Evolutionary conservation across 2,888 invertebrate species (phyloP).

Genomic region (Eupithecia dodoneata): DNA sequence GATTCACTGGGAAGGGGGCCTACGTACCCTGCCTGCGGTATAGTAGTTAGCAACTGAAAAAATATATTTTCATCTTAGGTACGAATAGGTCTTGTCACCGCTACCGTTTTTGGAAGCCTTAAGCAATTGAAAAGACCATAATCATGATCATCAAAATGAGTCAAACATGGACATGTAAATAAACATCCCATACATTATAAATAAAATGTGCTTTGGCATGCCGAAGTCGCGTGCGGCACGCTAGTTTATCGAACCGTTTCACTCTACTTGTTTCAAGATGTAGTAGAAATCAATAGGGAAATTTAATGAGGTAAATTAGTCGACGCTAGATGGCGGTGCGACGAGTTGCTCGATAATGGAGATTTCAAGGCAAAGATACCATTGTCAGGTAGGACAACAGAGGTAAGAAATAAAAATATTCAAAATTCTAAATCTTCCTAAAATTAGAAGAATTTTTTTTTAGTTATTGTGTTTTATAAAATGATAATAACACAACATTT

Average conservation of each 20-base stretch:
- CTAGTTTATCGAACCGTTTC: slow-evolving; percentile 38
- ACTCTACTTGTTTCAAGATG: slow-evolving; percentile 21
- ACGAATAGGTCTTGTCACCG: neutral
- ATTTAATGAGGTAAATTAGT: neutral
- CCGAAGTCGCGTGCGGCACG: slow-evolving; percentile 42
- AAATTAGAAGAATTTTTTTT: no score
- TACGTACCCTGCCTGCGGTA: neutral
- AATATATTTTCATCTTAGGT: neutral
- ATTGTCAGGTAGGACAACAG: neutral
- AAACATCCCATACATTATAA: slow-evolving; percentile 24
- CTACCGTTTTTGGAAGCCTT: neutral
- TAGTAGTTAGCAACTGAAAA: neutral
- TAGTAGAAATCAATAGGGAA: slow-evolving; percentile 6
- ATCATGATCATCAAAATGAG: neutral
- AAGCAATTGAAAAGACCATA: neutral
- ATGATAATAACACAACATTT: no score
- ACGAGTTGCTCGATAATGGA: neutral
- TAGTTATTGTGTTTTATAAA: no score
- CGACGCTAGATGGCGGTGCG: neutral
- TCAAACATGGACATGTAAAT: neutral
- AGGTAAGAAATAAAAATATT: neutral
- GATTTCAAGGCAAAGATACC: neutral
- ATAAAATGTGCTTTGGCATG: slow-evolving; percentile 19
- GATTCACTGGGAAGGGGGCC: slow-evolving; percentile 43
- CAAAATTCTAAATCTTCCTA: neutral